These are phyloP conservation scores for Xylota sylvarum DNA, from an alignment of 2,888 invertebrate genomes.

Conservation along the genomic window DNA sequence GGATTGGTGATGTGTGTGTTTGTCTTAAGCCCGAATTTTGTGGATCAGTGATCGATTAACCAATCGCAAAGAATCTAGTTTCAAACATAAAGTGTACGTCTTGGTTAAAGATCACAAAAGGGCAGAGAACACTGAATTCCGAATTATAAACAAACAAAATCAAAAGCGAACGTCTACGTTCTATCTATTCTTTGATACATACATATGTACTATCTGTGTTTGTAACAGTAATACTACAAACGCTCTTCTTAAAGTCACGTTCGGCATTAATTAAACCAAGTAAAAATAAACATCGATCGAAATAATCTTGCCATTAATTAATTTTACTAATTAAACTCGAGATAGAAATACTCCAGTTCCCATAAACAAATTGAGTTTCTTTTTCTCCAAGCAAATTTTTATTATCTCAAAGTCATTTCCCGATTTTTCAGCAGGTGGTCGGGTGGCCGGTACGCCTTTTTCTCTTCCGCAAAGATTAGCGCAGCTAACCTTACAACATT, in stretches of 20 bases:
- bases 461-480: conserved; percentile 43
- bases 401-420: conserved; percentile 21
- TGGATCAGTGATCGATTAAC: too few relatives aligned
- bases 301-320: conserved; percentile 5
- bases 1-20: too few relatives aligned
- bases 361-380: conserved; percentile 2
- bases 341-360: background rate
- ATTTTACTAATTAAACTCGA: conserved; percentile 1
- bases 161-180: too few relatives aligned
- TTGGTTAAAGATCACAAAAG: too few relatives aligned
- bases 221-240: background rate
- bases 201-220: too few relatives aligned
- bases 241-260: background rate
- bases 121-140: too few relatives aligned
- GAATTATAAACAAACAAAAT: too few relatives aligned
- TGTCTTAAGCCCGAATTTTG: too few relatives aligned
- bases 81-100: too few relatives aligned
- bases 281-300: background rate
- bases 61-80: too few relatives aligned
- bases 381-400: background rate
- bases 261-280: background rate
- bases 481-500: conserved; percentile 5
- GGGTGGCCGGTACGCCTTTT: background rate
- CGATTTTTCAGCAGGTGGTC: conserved; percentile 35
- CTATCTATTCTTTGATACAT: too few relatives aligned